phyloP scores from a whole-genome alignment of 2,888 invertebrate genomes.

The Furcula furcula region DNA sequence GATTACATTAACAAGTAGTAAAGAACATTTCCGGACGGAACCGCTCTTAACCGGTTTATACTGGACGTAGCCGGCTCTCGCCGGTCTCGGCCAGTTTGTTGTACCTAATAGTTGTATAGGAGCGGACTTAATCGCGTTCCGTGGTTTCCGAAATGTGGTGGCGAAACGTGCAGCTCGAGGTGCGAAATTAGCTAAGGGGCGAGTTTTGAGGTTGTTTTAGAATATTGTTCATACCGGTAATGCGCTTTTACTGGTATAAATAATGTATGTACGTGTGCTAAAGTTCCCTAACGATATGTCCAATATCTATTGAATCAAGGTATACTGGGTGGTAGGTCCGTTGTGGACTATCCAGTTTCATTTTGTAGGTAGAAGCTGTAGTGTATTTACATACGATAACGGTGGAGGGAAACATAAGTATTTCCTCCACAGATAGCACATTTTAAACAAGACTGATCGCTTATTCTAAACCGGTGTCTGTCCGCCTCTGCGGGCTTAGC shows the following conservation, averaged over 20 bases:
- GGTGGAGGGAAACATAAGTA: too few relatives aligned
- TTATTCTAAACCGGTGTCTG: too few relatives aligned
- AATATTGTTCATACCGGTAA: not conserved
- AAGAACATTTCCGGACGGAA: constrained; percentile 59
- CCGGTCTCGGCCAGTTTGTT: constrained; percentile 53
- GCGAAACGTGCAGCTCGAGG: constrained; percentile 41
- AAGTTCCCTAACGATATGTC: too few relatives aligned
- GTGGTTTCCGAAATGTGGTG: constrained; percentile 46
- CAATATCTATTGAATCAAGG: too few relatives aligned
- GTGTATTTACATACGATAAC: too few relatives aligned
- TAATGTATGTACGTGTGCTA: constrained; percentile 3
- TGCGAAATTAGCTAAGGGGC: constrained; percentile 44
- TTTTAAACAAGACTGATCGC: too few relatives aligned
- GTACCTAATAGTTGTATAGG: constrained; percentile 45
- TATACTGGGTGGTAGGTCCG: too few relatives aligned
- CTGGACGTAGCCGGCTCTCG: constrained; percentile 32
- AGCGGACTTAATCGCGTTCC: constrained; percentile 50
- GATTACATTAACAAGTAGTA: constrained; percentile 61
- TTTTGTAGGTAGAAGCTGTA: too few relatives aligned
- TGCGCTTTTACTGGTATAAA: not conserved
- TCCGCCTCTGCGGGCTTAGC: too few relatives aligned
- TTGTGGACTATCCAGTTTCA: too few relatives aligned
- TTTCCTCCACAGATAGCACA: too few relatives aligned
- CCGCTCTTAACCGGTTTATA: constrained; percentile 63
- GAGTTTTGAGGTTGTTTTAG: constrained; percentile 4